Conservation (phyloP, 2,797 vertebrate genomes). For the Iguana delicatissima region DNA sequence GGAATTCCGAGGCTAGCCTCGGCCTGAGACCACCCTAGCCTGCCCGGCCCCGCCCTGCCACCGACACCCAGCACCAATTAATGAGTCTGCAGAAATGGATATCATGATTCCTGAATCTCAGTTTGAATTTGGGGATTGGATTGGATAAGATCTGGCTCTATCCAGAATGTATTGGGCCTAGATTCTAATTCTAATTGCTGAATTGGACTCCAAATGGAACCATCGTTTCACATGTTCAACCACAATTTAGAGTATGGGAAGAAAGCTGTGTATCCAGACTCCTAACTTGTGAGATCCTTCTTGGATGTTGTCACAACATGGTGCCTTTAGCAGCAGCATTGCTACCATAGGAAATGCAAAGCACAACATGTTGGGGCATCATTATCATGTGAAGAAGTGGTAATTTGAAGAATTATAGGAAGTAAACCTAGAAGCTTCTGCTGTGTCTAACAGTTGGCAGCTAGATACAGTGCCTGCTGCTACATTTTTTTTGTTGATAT, state of each 20-base stretch:
- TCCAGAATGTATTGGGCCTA: too few species aligned
- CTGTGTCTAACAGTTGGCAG: constrained; percentile 63
- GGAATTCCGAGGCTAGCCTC: too few species aligned
- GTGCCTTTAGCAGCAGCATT: constrained; percentile 35
- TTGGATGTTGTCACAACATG: constrained; percentile 30
- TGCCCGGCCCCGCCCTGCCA: too few species aligned
- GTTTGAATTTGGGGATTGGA: too few species aligned
- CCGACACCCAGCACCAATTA: too few species aligned
- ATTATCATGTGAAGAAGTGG: constrained; percentile 32
- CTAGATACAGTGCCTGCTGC: constrained; percentile 39
- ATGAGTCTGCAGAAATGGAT: too few species aligned
- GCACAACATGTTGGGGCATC: constrained; percentile 48
- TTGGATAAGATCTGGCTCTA: too few species aligned
- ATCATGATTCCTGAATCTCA: too few species aligned
- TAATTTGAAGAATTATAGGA: constrained; percentile 65
- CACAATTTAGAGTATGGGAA: not conserved
- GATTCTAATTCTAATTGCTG: too few species aligned
- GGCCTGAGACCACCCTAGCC: too few species aligned
- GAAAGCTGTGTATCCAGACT: constrained; percentile 32
- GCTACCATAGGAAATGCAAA: constrained; percentile 41
- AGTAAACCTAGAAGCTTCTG: constrained; percentile 34
- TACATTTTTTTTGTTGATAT: constrained; percentile 31
- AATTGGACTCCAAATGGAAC: too few species aligned
- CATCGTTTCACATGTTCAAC: not conserved
- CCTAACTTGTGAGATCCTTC: not conserved